These are phyloP conservation scores for Meliscaeva auricollis DNA, from an alignment of 2,888 invertebrate species.

Conservation along the genomic window DNA sequence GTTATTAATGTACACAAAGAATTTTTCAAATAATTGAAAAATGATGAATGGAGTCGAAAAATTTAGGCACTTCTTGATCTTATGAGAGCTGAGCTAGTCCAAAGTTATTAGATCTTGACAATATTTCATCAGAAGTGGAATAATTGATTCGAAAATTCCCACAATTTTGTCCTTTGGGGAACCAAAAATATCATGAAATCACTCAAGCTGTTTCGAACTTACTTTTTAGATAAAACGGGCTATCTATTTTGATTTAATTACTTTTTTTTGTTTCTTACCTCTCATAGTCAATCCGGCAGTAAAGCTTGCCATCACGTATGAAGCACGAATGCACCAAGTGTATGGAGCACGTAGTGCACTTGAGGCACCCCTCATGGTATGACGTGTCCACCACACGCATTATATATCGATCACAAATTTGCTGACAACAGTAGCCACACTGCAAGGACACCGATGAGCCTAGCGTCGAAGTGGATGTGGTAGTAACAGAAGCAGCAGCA, in stretches of 20 bases:
- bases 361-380: slow-evolving; percentile 91
- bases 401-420: slow-evolving; percentile 90
- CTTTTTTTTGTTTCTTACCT: slow-evolving; percentile 85
- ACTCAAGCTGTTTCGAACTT: too few relatives aligned
- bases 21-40: slow-evolving; percentile 8
- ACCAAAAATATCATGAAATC: too few relatives aligned
- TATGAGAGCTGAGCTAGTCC: neutral
- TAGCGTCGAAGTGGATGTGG: slow-evolving; percentile 61
- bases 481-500: slow-evolving; percentile 63
- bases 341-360: slow-evolving; percentile 89
- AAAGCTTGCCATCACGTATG: slow-evolving; percentile 89
- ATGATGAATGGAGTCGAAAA: neutral
- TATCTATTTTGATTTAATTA: too few relatives aligned
- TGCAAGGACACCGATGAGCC: slow-evolving; percentile 78
- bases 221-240: too few relatives aligned
- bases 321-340: slow-evolving; percentile 91
- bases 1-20: neutral
- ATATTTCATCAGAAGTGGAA: neutral
- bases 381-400: slow-evolving; percentile 90
- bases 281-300: slow-evolving; percentile 92
- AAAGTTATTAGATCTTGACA: neutral
- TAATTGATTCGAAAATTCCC: too few relatives aligned
- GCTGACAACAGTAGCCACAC: slow-evolving; percentile 89
- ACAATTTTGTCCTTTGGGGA: too few relatives aligned
- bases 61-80: neutral